Evolutionary conservation across 2,113 vertebrate genomes (phyloP).

Genomic region (Mugil cephalus): DNA sequence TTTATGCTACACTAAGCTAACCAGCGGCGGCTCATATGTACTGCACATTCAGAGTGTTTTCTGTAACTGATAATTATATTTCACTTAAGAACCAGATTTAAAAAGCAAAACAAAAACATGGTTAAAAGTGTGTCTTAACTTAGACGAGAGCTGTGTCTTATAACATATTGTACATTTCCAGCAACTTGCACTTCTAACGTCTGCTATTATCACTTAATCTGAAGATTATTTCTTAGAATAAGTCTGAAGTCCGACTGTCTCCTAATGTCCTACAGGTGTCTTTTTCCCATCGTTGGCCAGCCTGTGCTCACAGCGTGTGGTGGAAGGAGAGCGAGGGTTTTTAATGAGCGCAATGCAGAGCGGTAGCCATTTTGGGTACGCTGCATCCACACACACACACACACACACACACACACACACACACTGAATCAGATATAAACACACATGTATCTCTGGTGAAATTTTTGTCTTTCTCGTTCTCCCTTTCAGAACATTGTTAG

Average conservation of each 20-base stretch:
- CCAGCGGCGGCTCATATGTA: too few relatives aligned
- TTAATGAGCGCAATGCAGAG: slow-evolving; percentile 88
- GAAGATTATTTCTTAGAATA: too few relatives aligned
- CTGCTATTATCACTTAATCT: too few relatives aligned
- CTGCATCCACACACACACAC: background rate
- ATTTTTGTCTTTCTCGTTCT: background rate
- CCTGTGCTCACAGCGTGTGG: slow-evolving; percentile 87
- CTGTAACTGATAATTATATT: too few relatives aligned
- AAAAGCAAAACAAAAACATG: too few relatives aligned
- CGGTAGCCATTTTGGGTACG: slow-evolving; percentile 90
- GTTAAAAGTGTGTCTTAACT: too few relatives aligned
- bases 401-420: background rate
- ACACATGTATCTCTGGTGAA: background rate
- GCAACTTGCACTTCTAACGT: too few relatives aligned
- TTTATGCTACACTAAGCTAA: slow-evolving; percentile 1
- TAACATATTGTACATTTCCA: too few relatives aligned
- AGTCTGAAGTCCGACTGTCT: background rate
- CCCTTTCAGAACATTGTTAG: slow-evolving; percentile 85
- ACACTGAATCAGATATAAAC: background rate
- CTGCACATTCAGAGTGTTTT: too few relatives aligned
- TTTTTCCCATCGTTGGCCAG: slow-evolving; percentile 82
- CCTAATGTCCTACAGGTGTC: slow-evolving; percentile 69
- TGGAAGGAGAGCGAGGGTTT: slow-evolving; percentile 86
- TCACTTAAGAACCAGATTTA: too few relatives aligned
- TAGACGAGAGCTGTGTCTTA: too few relatives aligned